Conservation (phyloP, 2,113 vertebrate species). For the Oenanthe melanoleuca region DNA sequence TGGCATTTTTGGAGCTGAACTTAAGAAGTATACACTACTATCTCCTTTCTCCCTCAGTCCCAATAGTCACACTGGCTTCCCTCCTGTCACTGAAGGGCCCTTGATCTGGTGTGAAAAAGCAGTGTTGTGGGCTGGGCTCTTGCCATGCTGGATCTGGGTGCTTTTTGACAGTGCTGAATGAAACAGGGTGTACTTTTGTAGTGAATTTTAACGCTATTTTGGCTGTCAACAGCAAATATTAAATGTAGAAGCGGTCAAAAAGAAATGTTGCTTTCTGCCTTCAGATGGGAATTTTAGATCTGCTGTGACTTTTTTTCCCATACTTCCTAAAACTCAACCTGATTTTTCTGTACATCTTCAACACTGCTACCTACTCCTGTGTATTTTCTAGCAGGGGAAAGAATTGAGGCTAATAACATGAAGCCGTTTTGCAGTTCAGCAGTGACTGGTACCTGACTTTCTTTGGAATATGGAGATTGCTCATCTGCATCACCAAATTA, state of each 20-base stretch:
- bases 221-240: background rate
- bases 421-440: background rate
- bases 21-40: background rate
- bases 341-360: background rate
- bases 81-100: background rate
- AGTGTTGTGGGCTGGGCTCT: background rate
- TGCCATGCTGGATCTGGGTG: background rate
- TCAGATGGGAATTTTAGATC: background rate
- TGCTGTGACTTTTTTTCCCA: background rate
- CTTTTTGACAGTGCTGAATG: background rate
- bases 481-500: background rate
- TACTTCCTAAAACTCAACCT: background rate
- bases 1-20: background rate
- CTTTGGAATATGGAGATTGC: background rate
- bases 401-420: background rate
- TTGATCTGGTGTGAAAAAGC: background rate
- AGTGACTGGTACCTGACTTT: background rate
- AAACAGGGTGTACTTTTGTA: background rate
- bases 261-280: background rate
- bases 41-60: background rate
- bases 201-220: background rate
- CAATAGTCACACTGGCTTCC: background rate
- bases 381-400: background rate
- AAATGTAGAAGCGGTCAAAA: background rate
- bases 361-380: background rate